These are phyloP conservation scores for Drosophila emarginata DNA, from an alignment of 2,888 invertebrate species.

Conservation along the genomic window DNA sequence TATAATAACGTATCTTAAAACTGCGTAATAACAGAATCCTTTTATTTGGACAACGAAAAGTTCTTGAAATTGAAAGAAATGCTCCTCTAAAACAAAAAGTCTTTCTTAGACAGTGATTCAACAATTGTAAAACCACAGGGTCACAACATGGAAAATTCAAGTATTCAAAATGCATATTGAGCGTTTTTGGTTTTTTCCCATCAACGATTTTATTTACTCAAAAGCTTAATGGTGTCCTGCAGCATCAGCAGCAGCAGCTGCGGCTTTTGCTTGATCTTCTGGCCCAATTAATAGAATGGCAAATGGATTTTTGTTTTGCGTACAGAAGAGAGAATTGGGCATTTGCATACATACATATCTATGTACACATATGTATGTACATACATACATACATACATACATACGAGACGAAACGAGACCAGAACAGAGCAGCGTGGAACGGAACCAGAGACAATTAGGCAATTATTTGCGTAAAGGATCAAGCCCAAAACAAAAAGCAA, in stretches of 20 bases:
- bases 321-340: constrained; percentile 35
- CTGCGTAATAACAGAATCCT: too few relatives aligned
- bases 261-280: constrained; percentile 41
- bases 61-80: too few relatives aligned
- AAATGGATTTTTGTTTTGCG: constrained; percentile 74
- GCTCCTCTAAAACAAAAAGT: background rate
- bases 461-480: constrained; percentile 80
- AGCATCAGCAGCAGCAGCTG: constrained; percentile 49
- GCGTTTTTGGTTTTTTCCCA: constrained; percentile 21
- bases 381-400: background rate
- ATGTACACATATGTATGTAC: constrained; percentile 24
- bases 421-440: constrained; percentile 31
- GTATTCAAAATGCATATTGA: constrained; percentile 1
- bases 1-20: too few relatives aligned
- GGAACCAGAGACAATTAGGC: constrained; percentile 75
- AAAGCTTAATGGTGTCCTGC: constrained; percentile 69
- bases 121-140: background rate
- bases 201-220: constrained; percentile 66
- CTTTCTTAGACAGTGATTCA: background rate
- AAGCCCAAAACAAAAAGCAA: constrained; percentile 74
- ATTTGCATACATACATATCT: constrained; percentile 56
- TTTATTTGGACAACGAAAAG: too few relatives aligned
- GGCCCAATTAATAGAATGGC: constrained; percentile 70
- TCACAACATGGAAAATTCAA: background rate
- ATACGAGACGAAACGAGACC: constrained; percentile 30